Evolutionary conservation across 2,113 vertebrate genomes (phyloP), one percentile per base, ranked within the genome.

Genomic region (Corythornis vintsioides): DNA sequence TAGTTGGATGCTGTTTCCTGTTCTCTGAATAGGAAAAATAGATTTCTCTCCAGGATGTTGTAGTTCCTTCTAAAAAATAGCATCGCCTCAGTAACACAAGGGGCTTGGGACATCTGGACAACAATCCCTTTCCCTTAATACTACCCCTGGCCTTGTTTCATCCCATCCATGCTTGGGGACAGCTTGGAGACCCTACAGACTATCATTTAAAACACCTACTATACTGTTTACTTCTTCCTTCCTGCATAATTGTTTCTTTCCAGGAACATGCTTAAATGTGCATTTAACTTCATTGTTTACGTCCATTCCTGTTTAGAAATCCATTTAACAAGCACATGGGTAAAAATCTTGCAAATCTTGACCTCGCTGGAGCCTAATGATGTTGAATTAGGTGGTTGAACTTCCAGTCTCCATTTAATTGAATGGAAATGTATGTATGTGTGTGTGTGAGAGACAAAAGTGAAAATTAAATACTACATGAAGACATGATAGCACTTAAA

Each of bases 151-250:
- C 10, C 42, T 67, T 52, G 11, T 52, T 65, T 48, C 24, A 13
- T 5, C 5, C 35, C 40, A 7, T 15, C 24, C 11, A 0, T 4
- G n/a, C 11, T 2, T 0, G 0, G 16, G 64, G 59, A 18, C 10
- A 53, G 19, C 14, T 29, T 1, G 20, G 25, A 1, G 29, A 72
- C 3, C 2, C 76, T 14, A 21, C 1, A 40, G 31, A 25, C 7
- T 20, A 10, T n/a, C 50, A 65, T 88, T 90, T 73, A n/a, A 26
- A 55, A 81, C 59, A 3, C 4, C 73, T 55, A 4, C 5, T 69
- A 1, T 28, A 10, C 4, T 53, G 13, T 65, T 85, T 79, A 29
- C 10, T 73, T 38, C 26, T 83, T 70, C 20, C 19, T 88, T 80
- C 42, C 38, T 74, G 6, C 73, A 65, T 38, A 66, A 38, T 86